Evolutionary conservation across 2,797 vertebrate genomes (phyloP), one percentile per base, ranked within the genome.

Genomic region (Poecile montanus): DNA sequence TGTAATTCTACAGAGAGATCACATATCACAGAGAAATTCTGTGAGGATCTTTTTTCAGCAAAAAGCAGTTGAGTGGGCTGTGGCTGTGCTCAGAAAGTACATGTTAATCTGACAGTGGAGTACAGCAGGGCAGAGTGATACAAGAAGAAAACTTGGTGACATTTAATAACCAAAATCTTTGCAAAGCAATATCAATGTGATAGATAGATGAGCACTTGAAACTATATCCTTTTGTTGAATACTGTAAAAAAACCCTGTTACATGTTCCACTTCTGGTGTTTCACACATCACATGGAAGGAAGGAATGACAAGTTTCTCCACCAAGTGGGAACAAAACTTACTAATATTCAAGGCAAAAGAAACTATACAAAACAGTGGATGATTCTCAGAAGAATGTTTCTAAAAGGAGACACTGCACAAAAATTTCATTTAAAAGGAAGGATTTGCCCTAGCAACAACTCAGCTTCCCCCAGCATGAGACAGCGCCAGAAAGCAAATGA

Each of bases 11-110:
- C 62, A 86, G 54, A 94, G 91, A 78, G 70, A 78, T 85, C 77
- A 86, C 47, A 71, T 79, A 56, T 56, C 72, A 88, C 67, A 23
- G 20, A 92, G 65, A 89, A 92, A 87, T 89, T 80, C 84, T 88
- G 72, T 57, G 62, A 50, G 81, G 67, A 85, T 74, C 45, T 87
- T 76, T 54, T n/a, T 78, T 60, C 72, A 82, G 68, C 16, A 88
- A 61, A 93, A 93, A 93, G 60, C 53, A 89, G 78, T 44, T 88
- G 91, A 95, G 84, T 89, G 91, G 92, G 91, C 38, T 85, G 84
- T 27, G 75, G 75, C 53, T 89, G 73, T 79, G 48, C 72, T 95
- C 75, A 89, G 75, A 92, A 82, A 83, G 74, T 80, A 83, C 65
- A 77, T 21, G 27, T 58, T 75, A 95, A 92, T 94, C 91, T 80